Percentiles rank a stretch among this genome's conserved stretches.
phyloP scores from a whole-genome alignment of 2,113 vertebrate genomes.

The Perccottus glenii region DNA sequence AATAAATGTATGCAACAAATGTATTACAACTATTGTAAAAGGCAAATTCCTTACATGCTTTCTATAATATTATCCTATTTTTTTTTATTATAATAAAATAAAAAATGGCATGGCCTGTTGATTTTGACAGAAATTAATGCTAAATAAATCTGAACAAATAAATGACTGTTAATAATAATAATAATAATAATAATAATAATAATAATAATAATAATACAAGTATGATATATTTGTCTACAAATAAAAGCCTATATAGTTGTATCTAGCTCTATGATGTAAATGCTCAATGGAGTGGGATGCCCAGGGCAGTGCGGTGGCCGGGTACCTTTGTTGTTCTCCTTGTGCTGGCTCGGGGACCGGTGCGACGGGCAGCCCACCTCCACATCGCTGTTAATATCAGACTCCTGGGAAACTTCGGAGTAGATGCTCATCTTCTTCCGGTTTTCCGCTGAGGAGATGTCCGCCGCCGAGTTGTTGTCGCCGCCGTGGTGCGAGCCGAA shows the following conservation, averaged over 20 bases:
- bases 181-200: background rate
- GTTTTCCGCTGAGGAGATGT: conserved; percentile 90
- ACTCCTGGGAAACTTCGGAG: conserved; percentile 93
- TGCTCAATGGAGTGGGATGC: too few relatives aligned
- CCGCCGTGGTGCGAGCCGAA: conserved; percentile 89
- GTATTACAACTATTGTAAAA: too few relatives aligned
- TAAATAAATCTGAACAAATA: background rate
- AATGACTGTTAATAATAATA: conserved; percentile 6
- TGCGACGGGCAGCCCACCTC: conserved; percentile 96
- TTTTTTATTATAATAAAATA: background rate
- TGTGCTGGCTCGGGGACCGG: conserved; percentile 94
- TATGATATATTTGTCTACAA: too few relatives aligned
- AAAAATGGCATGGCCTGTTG: background rate
- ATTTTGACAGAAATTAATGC: background rate
- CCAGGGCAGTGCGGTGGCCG: background rate
- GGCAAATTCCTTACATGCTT: too few relatives aligned
- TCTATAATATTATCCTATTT: too few relatives aligned
- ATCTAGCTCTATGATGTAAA: too few relatives aligned
- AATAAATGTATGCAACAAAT: too few relatives aligned
- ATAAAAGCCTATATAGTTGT: too few relatives aligned
- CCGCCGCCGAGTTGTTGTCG: conserved; percentile 86
- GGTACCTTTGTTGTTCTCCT: conserved; percentile 98
- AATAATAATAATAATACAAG: background rate
- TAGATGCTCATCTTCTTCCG: conserved; percentile 95
- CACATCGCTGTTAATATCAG: conserved; percentile 98